phyloP scores from a whole-genome alignment of 30 jellyfish, hydroid and myxozoan genomes.

The Aurelia sp. region DNA sequence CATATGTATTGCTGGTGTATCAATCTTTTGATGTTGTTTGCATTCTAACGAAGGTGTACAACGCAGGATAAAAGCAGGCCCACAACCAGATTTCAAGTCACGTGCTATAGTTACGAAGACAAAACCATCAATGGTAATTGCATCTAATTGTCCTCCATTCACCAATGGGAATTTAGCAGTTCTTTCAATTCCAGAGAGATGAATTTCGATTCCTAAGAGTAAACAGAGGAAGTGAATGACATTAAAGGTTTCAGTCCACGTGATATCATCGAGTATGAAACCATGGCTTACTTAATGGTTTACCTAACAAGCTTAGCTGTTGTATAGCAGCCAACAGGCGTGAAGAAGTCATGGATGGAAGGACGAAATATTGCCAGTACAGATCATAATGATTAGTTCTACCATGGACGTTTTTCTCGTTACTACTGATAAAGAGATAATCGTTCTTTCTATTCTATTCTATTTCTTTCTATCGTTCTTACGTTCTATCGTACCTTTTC shows the following conservation, averaged over 20 bases:
- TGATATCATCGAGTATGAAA: background rate
- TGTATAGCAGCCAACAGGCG: no score
- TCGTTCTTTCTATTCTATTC: no score
- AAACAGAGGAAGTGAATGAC: background rate
- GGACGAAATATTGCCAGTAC: no score
- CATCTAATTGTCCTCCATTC: slow-evolving; percentile 66
- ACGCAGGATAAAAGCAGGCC: slow-evolving; percentile 74
- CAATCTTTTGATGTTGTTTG: slow-evolving; percentile 18
- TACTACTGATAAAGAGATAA: no score
- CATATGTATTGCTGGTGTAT: slow-evolving; percentile 61
- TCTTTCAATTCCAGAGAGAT: slow-evolving; percentile 62
- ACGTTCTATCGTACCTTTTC: no score
- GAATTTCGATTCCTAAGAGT: slow-evolving; percentile 41
- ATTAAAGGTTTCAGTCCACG: background rate
- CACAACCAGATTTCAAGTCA: slow-evolving; percentile 71
- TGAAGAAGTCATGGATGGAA: no score
- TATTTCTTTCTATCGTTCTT: no score
- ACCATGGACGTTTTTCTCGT: no score
- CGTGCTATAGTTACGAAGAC: slow-evolving; percentile 83
- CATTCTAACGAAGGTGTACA: slow-evolving; percentile 66
- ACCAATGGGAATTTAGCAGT: background rate
- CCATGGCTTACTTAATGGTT: background rate
- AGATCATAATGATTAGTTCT: no score
- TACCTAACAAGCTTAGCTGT: no score
- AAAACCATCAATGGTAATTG: slow-evolving; percentile 31